Evolutionary conservation across 2,888 invertebrate genomes (phyloP), one percentile per base, ranked within the genome.

Genomic region (Trichogramma evanescens): DNA sequence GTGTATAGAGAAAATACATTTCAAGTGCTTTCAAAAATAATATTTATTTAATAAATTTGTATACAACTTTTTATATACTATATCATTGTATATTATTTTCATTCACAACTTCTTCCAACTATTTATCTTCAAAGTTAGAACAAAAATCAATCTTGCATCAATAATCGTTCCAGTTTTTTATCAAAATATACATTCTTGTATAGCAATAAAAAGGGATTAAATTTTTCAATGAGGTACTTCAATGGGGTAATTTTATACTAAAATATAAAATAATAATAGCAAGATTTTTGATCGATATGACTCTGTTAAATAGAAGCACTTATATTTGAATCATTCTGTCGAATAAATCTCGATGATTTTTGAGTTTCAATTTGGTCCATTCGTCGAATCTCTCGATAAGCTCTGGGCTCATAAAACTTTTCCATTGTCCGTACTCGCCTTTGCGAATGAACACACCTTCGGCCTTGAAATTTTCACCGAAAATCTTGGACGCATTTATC

Each of bases 1-100:
- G 26, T 48, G 10, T 48, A 13, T 56, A 49, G 26, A 50, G 10
- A 41, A 52, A 58, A 58, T 43, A 53, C 4, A 48, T 13, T 42
- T 38, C 0, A 6, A 4, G 60, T 60, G 39, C 59, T 63, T 63
- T 58, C 48, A 56, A 58, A 63, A 63, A 61, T 61, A 61, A 60
- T 59, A 60, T 63, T 63, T 60, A 63, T 61, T 63, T 63, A 59
- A 56, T 61, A 63, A 63, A 63, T n/a, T 63, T 61, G 56, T 61
- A 59, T 62, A 63, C 58, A 61, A 63, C 61, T 42, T 56, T 26
- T 26, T 26, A 56, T 61, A 57, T 58, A 63, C 61, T 58, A 55
- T 61, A 63, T 58, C 38, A 63, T 57, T 58, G 59, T 56, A 50
- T 58, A 54, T 45, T 56, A 59, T 56, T 41, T 26, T 59, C 54